Base-by-base conservation (phyloP, 2,888 invertebrate genomes). In the Anticlea derivata region DNA sequence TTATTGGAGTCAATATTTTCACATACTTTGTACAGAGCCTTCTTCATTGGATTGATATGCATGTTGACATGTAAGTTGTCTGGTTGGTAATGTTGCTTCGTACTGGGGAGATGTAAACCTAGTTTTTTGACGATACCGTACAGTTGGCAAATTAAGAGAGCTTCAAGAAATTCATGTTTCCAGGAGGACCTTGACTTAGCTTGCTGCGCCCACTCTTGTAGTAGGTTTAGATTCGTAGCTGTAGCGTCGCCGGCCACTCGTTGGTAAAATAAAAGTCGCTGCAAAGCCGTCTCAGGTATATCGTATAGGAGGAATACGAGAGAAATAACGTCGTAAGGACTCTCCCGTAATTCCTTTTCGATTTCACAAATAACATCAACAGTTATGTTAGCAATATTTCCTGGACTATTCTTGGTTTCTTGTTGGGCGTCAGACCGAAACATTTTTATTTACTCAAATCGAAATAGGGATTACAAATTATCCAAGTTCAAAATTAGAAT, bases 241-340 rank as follows among this genome's bases (percentile, higher is more conserved):
- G 68, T 59, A n/a, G 64, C 49, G 51, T 83, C 84, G 49, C 68
- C 78, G 1, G 75, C 74, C 12, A 86, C 70, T 37, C 80, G 66
- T 63, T 88, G 83, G 51, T 77, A 82, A 1, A 88, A 74, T 24
- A 74, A 69, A 4, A 89, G 70, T 6, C 83, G 71, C 58, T 88
- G 80, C 33, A 89, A 63, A 2, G 89, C 89, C 1, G 86, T 86
- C 50, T 84, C 80, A 0, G 89, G 84, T 7, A 78, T 68, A 31
- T 88, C 83, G 47, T 90, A 90, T 1, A 90, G 59, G 4, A 90
- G 72, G 60, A 89, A 90, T 12, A 89, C 88, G 10, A 90, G 60
- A 1, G 89, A 88, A 26, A 77, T 75, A 58, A 87, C 66, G 54
- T 90, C 89, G 51, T 80, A 76, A 0, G 80, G 63, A 46, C 82